phyloP scores from a whole-genome alignment of 2,113 vertebrate genomes.

The Pachypanchax playfairii region DNA sequence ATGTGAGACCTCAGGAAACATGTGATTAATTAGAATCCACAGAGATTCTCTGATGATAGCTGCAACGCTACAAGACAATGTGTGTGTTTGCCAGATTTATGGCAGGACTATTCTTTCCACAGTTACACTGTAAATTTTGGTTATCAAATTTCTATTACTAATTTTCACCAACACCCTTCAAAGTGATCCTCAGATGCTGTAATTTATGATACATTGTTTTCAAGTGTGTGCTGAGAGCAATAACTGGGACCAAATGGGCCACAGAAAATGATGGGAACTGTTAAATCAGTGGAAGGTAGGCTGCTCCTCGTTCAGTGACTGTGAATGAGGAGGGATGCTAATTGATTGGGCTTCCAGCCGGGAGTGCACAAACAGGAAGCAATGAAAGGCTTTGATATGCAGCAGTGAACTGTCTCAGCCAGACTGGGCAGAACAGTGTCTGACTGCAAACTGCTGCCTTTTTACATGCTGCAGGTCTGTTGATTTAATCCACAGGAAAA shows the following conservation, averaged over 20 bases:
- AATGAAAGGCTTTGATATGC: constrained; percentile 76
- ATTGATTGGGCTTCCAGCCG: constrained; percentile 70
- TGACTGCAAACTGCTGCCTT: constrained; percentile 46
- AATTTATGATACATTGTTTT: constrained; percentile 19
- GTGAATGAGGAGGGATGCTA: constrained; percentile 72
- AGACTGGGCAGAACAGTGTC: constrained; percentile 51
- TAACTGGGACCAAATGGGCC: constrained; percentile 61
- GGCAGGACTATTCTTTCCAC: too few species aligned
- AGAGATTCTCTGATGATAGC: background rate
- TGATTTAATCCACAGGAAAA: background rate
- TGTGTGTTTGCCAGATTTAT: background rate
- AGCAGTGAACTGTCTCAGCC: constrained; percentile 34
- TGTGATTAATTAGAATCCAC: constrained; percentile 22
- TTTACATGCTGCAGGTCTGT: constrained; percentile 21
- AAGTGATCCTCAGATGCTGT: constrained; percentile 1
- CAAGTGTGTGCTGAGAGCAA: constrained; percentile 30
- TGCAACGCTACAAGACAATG: background rate
- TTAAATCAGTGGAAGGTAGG: constrained; percentile 59
- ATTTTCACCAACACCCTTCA: background rate
- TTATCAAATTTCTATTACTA: too few species aligned
- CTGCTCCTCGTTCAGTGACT: constrained; percentile 81
- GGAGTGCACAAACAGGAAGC: constrained; percentile 77
- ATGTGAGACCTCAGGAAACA: constrained; percentile 17
- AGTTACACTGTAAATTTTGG: too few species aligned
- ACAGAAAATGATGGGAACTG: constrained; percentile 30